A percentile compares a stretch with the other conserved stretches of the same genome.
phyloP scores from a whole-genome alignment of 2,888 invertebrate genomes.

The Oscheius sp. region DNA sequence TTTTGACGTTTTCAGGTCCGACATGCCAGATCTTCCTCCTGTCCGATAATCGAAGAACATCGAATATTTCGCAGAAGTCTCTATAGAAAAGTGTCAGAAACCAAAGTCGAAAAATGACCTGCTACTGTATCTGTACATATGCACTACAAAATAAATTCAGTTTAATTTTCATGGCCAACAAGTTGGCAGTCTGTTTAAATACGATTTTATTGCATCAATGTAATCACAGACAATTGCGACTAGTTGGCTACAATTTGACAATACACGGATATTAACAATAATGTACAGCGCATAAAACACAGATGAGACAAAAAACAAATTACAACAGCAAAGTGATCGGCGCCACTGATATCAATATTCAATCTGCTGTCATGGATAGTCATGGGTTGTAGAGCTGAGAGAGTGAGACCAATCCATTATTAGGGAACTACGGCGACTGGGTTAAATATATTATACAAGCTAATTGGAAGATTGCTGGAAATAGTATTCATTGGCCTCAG shows the following conservation, averaged over 20 bases:
- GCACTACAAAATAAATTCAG: not conserved
- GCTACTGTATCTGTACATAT: conserved; percentile 14
- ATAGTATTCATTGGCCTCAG: conserved; percentile 72
- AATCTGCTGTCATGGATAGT: conserved; percentile 29
- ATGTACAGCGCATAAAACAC: conserved; percentile 8
- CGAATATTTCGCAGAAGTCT: conserved; percentile 34
- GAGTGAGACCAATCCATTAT: conserved; percentile 32
- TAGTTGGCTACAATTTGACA: conserved; percentile 9
- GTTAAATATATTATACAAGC: conserved; percentile 8
- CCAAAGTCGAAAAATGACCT: conserved; percentile 14
- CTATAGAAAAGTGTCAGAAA: conserved; percentile 33
- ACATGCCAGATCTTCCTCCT: conserved; percentile 65
- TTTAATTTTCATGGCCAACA: not conserved
- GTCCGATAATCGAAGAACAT: conserved; percentile 57
- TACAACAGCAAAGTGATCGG: conserved; percentile 31
- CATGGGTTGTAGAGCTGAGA: conserved; percentile 29
- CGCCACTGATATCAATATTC: conserved; percentile 21
- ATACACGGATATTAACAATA: not conserved
- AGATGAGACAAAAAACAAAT: conserved; percentile 12
- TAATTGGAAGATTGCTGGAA: conserved; percentile 58
- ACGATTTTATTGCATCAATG: conserved; percentile 2
- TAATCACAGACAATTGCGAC: conserved; percentile 31
- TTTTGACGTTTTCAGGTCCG: conserved; percentile 55
- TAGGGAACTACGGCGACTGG: conserved; percentile 6
- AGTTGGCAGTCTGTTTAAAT: not conserved